Conservation (phyloP, 2,113 vertebrate species). For the Phocoena sinus region DNA sequence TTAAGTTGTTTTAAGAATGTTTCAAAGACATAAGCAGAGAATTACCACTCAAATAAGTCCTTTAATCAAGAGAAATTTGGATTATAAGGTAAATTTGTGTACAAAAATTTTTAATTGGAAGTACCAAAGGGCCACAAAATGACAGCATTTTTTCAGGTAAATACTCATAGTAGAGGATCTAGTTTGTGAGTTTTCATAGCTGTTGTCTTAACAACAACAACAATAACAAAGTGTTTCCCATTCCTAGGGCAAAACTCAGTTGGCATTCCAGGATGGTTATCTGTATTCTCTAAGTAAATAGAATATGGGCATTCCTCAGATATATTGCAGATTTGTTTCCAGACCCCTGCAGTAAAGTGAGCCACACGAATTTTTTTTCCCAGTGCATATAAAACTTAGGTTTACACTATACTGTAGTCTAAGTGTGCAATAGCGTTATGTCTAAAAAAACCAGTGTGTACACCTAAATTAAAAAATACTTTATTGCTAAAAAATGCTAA, state of each 20-base stretch:
- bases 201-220: not conserved
- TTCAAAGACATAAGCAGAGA: not conserved
- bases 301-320: not conserved
- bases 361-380: not conserved
- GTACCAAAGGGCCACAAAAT: not conserved
- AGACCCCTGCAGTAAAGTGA: not conserved
- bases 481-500: not conserved
- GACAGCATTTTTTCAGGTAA: not conserved
- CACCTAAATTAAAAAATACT: not conserved
- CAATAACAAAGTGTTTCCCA: not conserved
- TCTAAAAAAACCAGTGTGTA: not conserved
- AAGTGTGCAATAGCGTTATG: not conserved
- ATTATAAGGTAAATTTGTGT: not conserved
- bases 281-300: not conserved
- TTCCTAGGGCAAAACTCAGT: not conserved
- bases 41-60: not conserved
- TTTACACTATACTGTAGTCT: not conserved
- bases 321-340: not conserved
- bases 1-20: not conserved
- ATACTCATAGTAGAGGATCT: not conserved
- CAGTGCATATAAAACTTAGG: not conserved
- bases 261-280: not conserved
- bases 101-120: not conserved
- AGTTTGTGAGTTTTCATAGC: not conserved
- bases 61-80: not conserved